Percentiles rank a stretch among this genome's conserved stretches.
These are phyloP conservation scores for Chaenodraco wilsoni DNA, from an alignment of 2,797 vertebrate species.

Conservation along the genomic window DNA sequence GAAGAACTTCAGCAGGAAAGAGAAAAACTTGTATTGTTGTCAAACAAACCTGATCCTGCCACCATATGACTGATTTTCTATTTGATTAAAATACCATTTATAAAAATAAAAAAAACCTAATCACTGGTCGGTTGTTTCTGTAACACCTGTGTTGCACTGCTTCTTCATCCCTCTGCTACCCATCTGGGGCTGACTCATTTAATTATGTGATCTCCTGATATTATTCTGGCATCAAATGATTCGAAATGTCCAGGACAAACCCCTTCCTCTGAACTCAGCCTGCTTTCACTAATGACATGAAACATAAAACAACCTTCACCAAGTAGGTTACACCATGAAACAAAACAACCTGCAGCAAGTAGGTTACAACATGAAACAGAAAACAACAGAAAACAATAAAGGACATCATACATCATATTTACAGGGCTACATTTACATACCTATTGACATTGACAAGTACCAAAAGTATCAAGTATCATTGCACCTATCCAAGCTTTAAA, in stretches of 20 bases:
- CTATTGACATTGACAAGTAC: no score
- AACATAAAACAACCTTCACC: no score
- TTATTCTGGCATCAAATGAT: background rate
- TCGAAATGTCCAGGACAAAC: background rate
- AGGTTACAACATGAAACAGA: no score
- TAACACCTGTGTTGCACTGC: background rate
- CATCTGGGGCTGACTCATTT: background rate
- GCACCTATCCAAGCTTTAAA: no score
- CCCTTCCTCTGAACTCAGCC: background rate
- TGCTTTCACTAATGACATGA: background rate
- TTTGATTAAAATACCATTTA: slow-evolving; percentile 12
- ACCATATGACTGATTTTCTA: background rate
- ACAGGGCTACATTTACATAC: no score
- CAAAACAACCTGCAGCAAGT: no score
- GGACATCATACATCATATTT: no score
- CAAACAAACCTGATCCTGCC: slow-evolving; percentile 2
- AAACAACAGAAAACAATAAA: no score
- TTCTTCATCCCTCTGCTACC: background rate
- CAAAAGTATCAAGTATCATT: no score
- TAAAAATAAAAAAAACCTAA: no score
- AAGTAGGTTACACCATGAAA: no score
- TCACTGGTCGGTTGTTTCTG: background rate
- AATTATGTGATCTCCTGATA: slow-evolving; percentile 1
- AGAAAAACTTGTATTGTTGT: slow-evolving; percentile 43
- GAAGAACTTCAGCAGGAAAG: slow-evolving; percentile 67